Conservation (phyloP, 2,797 vertebrate genomes). For the Synaphobranchus kaupii region DNA sequence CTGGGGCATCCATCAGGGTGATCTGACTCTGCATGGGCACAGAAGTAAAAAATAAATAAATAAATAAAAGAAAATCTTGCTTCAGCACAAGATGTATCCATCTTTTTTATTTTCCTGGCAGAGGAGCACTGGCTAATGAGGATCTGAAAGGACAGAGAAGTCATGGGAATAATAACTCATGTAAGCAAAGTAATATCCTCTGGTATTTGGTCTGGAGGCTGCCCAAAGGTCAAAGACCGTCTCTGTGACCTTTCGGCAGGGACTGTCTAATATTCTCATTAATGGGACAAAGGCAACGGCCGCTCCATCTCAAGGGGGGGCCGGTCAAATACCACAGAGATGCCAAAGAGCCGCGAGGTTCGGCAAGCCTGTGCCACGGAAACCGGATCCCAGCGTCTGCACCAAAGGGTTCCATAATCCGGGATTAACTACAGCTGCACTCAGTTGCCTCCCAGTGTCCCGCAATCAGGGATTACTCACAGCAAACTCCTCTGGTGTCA, state of each 20-base stretch:
- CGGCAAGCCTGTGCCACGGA: not conserved
- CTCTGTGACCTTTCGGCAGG: not conserved
- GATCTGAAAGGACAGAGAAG: not conserved
- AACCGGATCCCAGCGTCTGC: not conserved
- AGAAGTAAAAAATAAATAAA: not conserved
- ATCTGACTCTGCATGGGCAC: slow-evolving; percentile 84
- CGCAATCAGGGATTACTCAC: slow-evolving; percentile 74
- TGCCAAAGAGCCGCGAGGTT: not conserved
- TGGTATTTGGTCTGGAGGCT: not conserved
- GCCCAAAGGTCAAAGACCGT: not conserved
- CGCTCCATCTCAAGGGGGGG: not conserved
- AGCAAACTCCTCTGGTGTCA: slow-evolving; percentile 94
- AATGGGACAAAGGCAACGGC: not conserved
- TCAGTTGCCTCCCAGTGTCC: not conserved
- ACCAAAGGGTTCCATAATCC: too few relatives aligned
- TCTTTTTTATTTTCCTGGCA: not conserved
- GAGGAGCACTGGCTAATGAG: not conserved
- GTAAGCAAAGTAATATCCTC: not conserved
- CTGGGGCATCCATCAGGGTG: slow-evolving; percentile 91
- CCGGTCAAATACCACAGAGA: not conserved
- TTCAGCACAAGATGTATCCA: not conserved
- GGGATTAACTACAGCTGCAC: not conserved
- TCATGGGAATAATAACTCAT: not conserved
- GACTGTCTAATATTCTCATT: not conserved
- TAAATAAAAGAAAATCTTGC: not conserved